These are phyloP conservation scores for Arvicanthis niloticus DNA, from an alignment of 2,113 vertebrate species.

Conservation along the genomic window DNA sequence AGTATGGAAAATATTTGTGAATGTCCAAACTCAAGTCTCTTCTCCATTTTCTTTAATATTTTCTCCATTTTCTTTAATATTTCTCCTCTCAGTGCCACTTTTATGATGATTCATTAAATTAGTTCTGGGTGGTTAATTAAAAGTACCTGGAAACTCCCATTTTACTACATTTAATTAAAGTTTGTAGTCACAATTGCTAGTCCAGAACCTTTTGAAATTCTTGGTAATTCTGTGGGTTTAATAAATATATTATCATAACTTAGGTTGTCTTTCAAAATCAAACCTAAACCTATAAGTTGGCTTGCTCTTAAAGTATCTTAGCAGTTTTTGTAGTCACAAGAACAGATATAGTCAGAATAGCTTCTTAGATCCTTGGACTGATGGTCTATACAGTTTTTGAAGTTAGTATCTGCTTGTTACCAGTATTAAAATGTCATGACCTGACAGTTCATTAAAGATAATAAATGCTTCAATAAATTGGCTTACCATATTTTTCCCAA, in stretches of 20 bases:
- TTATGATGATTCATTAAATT: not conserved
- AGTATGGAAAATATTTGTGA: not conserved
- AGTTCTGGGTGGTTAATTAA: too few relatives aligned
- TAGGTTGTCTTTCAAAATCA: slow-evolving; percentile 59
- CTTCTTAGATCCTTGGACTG: slow-evolving; percentile 27
- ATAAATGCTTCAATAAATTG: not conserved
- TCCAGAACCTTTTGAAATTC: not conserved
- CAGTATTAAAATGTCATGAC: not conserved
- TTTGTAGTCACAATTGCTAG: not conserved
- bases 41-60: not conserved
- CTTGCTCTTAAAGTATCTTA: slow-evolving; percentile 42
- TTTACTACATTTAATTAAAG: slow-evolving; percentile 17
- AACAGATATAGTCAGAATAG: slow-evolving; percentile 56
- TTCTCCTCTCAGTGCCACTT: not conserved
- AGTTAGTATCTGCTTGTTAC: slow-evolving; percentile 23
- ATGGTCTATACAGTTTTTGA: not conserved
- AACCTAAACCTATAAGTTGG: slow-evolving; percentile 36
- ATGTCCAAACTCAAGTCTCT: not conserved
- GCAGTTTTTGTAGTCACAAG: slow-evolving; percentile 13
- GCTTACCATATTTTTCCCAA: not conserved
- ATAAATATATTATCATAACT: slow-evolving; percentile 13
- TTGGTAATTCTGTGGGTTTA: slow-evolving; percentile 18
- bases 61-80: not conserved
- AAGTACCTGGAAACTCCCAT: not conserved
- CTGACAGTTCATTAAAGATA: slow-evolving; percentile 24